Conservation (phyloP, 2,888 invertebrate genomes). For the Hymenopus coronatus region DNA sequence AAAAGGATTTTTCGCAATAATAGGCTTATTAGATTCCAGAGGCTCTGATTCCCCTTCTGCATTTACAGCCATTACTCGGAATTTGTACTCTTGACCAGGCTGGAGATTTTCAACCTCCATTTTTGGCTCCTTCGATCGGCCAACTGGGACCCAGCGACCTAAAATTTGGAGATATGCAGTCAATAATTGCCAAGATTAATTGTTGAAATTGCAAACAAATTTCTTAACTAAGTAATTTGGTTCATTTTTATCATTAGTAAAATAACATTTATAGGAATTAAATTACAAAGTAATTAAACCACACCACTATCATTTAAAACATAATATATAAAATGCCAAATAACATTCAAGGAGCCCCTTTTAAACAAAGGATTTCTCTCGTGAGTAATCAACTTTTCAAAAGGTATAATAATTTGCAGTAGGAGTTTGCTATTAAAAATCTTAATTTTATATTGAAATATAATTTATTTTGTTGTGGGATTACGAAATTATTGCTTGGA, state of each 20-base stretch:
- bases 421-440: no score
- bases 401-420: no score
- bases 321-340: no score
- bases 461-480: no score
- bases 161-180: constrained; percentile 11
- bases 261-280: background rate
- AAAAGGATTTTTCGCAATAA: constrained; percentile 98
- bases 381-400: no score
- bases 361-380: no score
- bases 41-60: constrained; percentile 96
- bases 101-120: constrained; percentile 87
- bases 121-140: constrained; percentile 78
- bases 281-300: background rate
- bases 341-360: no score
- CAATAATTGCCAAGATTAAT: no score
- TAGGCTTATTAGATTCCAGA: constrained; percentile 81
- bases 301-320: no score
- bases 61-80: constrained; percentile 95
- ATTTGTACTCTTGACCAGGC: constrained; percentile 98
- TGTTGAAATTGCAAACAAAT: background rate
- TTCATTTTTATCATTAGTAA: no score
- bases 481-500: no score
- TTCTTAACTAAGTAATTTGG: background rate
- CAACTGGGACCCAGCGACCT: constrained; percentile 67
- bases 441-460: no score